Percentiles rank a stretch among this genome's conserved stretches.
Conservation (phyloP, 2,797 vertebrate species). For the Choloepus didactylus region DNA sequence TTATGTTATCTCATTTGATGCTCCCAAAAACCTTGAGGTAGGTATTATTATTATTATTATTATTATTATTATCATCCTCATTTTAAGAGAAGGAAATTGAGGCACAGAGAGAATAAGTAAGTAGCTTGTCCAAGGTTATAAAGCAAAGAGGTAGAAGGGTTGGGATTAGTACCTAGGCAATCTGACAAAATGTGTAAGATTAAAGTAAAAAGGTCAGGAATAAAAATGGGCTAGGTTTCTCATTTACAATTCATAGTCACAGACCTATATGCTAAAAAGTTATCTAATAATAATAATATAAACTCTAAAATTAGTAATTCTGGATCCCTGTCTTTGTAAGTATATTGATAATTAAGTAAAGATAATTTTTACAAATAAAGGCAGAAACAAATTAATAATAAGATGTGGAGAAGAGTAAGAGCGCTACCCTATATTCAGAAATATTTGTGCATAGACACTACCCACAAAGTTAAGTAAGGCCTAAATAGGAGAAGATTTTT, state of each 20-base stretch:
- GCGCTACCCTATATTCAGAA: slow-evolving; percentile 12
- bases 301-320: slow-evolving; percentile 30
- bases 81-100: slow-evolving; percentile 57
- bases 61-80: not conserved
- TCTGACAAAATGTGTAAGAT: slow-evolving; percentile 10
- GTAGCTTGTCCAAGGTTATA: not conserved
- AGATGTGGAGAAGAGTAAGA: slow-evolving; percentile 31
- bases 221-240: slow-evolving; percentile 16
- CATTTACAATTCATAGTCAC: slow-evolving; percentile 20
- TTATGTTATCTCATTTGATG: not conserved
- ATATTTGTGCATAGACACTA: slow-evolving; percentile 50
- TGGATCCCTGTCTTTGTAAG: slow-evolving; percentile 59
- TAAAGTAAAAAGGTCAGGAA: slow-evolving; percentile 56
- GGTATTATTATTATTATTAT: not conserved
- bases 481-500: slow-evolving; percentile 52
- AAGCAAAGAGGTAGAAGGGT: not conserved
- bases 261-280: not conserved
- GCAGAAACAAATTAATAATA: slow-evolving; percentile 8
- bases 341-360: not conserved
- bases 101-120: slow-evolving; percentile 62
- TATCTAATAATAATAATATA: slow-evolving; percentile 8
- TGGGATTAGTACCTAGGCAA: slow-evolving; percentile 18
- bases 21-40: slow-evolving; percentile 55
- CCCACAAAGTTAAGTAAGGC: slow-evolving; percentile 35
- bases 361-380: slow-evolving; percentile 59